These are phyloP conservation scores for Meloidogyne exigua DNA, from an alignment of 1,140 invertebrate species.

Conservation along the genomic window DNA sequence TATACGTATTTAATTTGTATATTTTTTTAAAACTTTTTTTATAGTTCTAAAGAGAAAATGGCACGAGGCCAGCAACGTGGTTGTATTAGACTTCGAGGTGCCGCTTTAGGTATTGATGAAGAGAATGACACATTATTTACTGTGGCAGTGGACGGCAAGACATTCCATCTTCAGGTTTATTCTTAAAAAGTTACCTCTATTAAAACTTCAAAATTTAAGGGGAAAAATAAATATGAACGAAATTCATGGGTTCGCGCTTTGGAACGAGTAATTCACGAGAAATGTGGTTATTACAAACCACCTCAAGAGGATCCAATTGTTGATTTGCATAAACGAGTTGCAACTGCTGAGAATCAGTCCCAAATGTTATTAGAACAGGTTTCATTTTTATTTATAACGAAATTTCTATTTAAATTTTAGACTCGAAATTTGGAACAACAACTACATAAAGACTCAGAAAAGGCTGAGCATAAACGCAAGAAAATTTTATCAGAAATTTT, in stretches of 20 bases:
- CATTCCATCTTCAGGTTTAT: slow-evolving; percentile 88
- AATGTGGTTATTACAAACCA: slow-evolving; percentile 54
- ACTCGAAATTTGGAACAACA: slow-evolving; percentile 45
- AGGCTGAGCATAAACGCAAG: slow-evolving; percentile 40
- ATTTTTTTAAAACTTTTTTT: neutral
- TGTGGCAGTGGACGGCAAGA: slow-evolving; percentile 95
- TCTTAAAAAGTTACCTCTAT: slow-evolving; percentile 3
- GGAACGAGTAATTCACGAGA: slow-evolving; percentile 79
- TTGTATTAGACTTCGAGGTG: slow-evolving; percentile 79
- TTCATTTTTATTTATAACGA: neutral
- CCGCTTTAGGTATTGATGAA: slow-evolving; percentile 96
- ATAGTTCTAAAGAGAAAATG: slow-evolving; percentile 85
- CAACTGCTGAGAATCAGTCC: slow-evolving; percentile 91
- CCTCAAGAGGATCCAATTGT: slow-evolving; percentile 44
- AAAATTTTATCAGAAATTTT: slow-evolving; percentile 50
- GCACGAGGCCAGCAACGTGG: slow-evolving; percentile 88
- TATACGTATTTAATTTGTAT: slow-evolving; percentile 69
- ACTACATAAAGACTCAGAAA: slow-evolving; percentile 36
- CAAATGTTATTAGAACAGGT: slow-evolving; percentile 91
- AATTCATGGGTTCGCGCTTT: slow-evolving; percentile 90
- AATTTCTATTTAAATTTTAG: slow-evolving; percentile 22
- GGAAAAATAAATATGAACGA: slow-evolving; percentile 84
- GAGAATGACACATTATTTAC: slow-evolving; percentile 98
- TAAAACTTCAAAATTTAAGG: slow-evolving; percentile 65
- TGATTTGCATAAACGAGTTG: slow-evolving; percentile 81